These are phyloP conservation scores for Himantopus leucocephalus DNA, from an alignment of 2,113 vertebrate species.

Conservation along the genomic window DNA sequence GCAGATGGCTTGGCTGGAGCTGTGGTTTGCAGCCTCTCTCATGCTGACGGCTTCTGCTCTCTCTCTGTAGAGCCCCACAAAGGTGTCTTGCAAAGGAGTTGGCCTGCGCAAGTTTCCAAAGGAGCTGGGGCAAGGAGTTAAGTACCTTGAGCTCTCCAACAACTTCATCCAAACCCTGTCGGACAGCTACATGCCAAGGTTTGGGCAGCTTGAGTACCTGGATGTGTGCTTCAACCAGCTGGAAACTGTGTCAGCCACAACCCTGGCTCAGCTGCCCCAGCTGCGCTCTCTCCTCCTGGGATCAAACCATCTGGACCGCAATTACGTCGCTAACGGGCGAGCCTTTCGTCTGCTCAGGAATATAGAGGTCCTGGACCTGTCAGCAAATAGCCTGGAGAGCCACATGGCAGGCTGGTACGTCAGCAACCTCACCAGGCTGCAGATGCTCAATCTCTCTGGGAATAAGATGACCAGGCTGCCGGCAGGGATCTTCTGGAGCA, in stretches of 20 bases:
- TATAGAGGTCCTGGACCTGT: conserved; percentile 75
- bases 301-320: conserved; percentile 70
- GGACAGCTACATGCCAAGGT: not conserved
- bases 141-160: conserved; percentile 78
- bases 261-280: conserved; percentile 67
- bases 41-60: not conserved
- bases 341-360: conserved; percentile 67
- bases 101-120: conserved; percentile 73
- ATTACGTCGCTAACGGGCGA: conserved; percentile 65
- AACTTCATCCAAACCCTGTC: conserved; percentile 79
- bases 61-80: conserved; percentile 17
- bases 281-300: conserved; percentile 76
- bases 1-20: not conserved
- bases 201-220: conserved; percentile 74
- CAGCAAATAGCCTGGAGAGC: conserved; percentile 72
- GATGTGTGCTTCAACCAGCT: conserved; percentile 78
- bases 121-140: conserved; percentile 62
- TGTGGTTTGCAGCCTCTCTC: not conserved
- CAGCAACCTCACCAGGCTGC: conserved; percentile 70
- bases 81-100: conserved; percentile 71
- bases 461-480: conserved; percentile 74
- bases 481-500: conserved; percentile 63
- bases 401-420: conserved; percentile 73
- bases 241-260: conserved; percentile 69
- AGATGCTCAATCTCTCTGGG: conserved; percentile 71